Evolutionary conservation across 2,797 vertebrate species (phyloP).

Genomic region (Rhyacichthys aspro): DNA sequence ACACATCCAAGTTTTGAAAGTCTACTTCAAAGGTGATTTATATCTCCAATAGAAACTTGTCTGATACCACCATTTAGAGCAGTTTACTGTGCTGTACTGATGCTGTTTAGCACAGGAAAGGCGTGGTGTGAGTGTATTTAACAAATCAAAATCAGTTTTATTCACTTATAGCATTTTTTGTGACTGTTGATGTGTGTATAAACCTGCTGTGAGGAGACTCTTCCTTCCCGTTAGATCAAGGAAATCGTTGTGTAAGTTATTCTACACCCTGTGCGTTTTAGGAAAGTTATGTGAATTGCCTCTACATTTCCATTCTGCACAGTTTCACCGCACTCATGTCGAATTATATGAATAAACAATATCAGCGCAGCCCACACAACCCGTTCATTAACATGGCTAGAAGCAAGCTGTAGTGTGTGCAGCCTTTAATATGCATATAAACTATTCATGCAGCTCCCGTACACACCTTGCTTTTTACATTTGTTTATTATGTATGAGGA

Average conservation of each 20-base stretch:
- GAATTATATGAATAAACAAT: constrained; percentile 31
- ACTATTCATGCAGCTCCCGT: constrained; percentile 45
- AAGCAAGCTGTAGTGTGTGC: constrained; percentile 16
- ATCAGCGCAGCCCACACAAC: constrained; percentile 26
- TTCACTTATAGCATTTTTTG: too few species aligned
- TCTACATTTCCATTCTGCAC: constrained; percentile 3
- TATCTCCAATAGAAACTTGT: too few species aligned
- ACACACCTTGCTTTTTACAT: constrained; percentile 32
- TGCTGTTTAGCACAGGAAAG: too few species aligned
- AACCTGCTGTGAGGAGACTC: too few species aligned
- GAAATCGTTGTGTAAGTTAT: not conserved
- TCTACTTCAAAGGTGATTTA: too few species aligned
- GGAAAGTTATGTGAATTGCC: constrained; percentile 12
- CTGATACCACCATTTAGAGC: too few species aligned
- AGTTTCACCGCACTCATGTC: constrained; percentile 3
- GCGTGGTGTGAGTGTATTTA: too few species aligned
- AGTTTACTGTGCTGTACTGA: too few species aligned
- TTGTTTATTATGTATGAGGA: constrained; percentile 58
- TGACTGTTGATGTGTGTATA: too few species aligned
- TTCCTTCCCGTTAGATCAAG: constrained; percentile 19
- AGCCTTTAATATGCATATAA: constrained; percentile 39
- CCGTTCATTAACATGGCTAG: constrained; percentile 46
- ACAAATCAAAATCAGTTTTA: too few species aligned
- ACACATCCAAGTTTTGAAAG: too few species aligned
- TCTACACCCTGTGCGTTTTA: not conserved